phyloP scores from a whole-genome alignment of 2,113 vertebrate genomes.

The Gobiocypris rarus region DNA sequence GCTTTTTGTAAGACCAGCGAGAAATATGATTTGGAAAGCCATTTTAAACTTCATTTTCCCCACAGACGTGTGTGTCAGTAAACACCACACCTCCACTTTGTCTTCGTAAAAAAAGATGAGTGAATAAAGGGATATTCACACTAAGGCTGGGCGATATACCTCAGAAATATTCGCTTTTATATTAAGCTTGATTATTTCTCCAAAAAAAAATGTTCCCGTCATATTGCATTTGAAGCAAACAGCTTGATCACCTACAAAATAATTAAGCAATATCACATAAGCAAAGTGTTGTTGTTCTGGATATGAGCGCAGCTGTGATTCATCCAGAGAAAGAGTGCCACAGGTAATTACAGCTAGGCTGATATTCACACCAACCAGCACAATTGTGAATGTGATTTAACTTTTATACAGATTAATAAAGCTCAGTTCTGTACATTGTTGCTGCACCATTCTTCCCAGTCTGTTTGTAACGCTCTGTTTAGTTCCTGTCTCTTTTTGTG shows the following conservation, averaged over 20 bases:
- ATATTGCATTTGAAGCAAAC: not conserved
- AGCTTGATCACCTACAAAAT: not conserved
- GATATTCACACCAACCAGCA: not conserved
- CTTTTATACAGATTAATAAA: not conserved
- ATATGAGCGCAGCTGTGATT: not conserved
- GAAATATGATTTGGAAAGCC: conserved; percentile 57
- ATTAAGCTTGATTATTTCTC: not conserved
- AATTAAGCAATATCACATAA: not conserved
- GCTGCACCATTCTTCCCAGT: too few relatives aligned
- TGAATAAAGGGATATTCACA: conserved; percentile 27
- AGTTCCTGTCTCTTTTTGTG: too few relatives aligned
- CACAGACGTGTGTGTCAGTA: conserved; percentile 51
- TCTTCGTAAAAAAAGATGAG: not conserved
- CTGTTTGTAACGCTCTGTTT: too few relatives aligned
- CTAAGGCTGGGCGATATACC: not conserved
- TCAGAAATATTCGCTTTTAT: not conserved
- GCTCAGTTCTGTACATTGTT: not conserved
- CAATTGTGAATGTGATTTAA: not conserved
- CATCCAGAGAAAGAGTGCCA: not conserved
- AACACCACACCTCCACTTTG: conserved; percentile 43
- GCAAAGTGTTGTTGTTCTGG: not conserved
- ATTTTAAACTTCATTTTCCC: conserved; percentile 58
- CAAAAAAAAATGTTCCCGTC: not conserved
- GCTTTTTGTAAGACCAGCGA: conserved; percentile 57
- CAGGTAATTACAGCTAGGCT: not conserved